Conservation (phyloP, 2,113 vertebrate species). For the Pedetes capensis region DNA sequence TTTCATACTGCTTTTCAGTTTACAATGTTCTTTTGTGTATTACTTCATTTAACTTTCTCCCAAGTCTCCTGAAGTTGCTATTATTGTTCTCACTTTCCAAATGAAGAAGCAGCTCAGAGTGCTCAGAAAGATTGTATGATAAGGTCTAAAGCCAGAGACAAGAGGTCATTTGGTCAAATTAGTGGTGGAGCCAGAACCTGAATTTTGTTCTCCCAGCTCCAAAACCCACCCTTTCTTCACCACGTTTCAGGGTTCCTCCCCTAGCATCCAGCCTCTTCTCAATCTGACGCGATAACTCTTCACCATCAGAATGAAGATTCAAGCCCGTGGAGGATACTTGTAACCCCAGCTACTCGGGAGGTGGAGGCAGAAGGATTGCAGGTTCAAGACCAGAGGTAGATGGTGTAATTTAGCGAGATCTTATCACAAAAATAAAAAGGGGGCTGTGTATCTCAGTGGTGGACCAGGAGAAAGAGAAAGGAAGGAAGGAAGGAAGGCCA, state of each 20-base stretch:
- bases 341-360: no score
- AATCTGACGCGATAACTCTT: not conserved
- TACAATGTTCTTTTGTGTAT: not conserved
- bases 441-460: no score
- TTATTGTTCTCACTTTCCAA: not conserved
- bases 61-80: not conserved
- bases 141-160: not conserved
- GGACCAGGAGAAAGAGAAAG: no score
- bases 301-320: not conserved
- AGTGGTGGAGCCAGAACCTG: not conserved
- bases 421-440: no score
- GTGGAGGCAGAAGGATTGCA: no score
- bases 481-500: no score
- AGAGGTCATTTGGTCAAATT: not conserved
- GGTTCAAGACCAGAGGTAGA: no score
- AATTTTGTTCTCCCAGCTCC: not conserved
- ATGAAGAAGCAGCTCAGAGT: not conserved
- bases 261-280: not conserved
- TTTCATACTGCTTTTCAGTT: slow-evolving; percentile 27
- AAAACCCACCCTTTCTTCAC: not conserved
- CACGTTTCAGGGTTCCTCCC: not conserved
- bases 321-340: no score
- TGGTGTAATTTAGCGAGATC: no score
- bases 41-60: not conserved
- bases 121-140: not conserved